A percentile compares a stretch with the other conserved stretches of the same genome.
These are phyloP conservation scores for Bujurquina vittata DNA, from an alignment of 2,113 vertebrate genomes.

Conservation along the genomic window DNA sequence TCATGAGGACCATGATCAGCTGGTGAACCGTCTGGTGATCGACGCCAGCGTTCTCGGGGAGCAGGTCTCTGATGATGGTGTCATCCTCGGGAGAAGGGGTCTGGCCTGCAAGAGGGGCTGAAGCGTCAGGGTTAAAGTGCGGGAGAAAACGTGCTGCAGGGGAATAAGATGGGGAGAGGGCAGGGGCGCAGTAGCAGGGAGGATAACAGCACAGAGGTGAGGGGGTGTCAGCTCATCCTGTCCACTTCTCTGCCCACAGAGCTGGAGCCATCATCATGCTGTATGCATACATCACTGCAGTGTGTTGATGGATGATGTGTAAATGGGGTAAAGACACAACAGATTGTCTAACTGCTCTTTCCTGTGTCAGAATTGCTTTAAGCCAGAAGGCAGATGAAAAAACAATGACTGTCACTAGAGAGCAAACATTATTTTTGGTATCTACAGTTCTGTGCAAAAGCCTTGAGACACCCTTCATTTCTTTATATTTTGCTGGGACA, in stretches of 20 bases:
- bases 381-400: slow-evolving; percentile 15
- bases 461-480: background rate
- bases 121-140: slow-evolving; percentile 68
- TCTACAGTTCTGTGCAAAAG: background rate
- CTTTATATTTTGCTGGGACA: background rate
- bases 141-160: slow-evolving; percentile 56
- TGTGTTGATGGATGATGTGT: slow-evolving; percentile 24
- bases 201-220: slow-evolving; percentile 31
- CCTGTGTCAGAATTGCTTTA: background rate
- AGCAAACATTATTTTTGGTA: slow-evolving; percentile 12
- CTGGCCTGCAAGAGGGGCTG: slow-evolving; percentile 79
- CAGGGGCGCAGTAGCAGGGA: slow-evolving; percentile 1
- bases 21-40: slow-evolving; percentile 99
- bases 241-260: slow-evolving; percentile 33
- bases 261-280: slow-evolving; percentile 35
- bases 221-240: slow-evolving; percentile 35
- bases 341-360: slow-evolving; percentile 4
- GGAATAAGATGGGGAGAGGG: slow-evolving; percentile 1
- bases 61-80: slow-evolving; percentile 89
- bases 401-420: slow-evolving; percentile 25
- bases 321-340: slow-evolving; percentile 37
- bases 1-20: slow-evolving; percentile 98
- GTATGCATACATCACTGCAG: slow-evolving; percentile 29
- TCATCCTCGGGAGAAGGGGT: slow-evolving; percentile 91
- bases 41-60: slow-evolving; percentile 95